Conservation (phyloP, 2,113 vertebrate genomes). For the crab-eating macaque (Macaca fascicularis) region T2T-MFA8v1.1 NC_088379.1:51810001-51810500, state of each 20-base stretch:
- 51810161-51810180: neutral
- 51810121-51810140: neutral
- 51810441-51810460: neutral
- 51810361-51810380: neutral
- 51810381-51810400: neutral
- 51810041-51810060: neutral
- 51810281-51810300: conserved; percentile 33
- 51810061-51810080: neutral
- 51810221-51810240: neutral
- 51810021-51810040: neutral
- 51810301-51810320: neutral
- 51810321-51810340: neutral
- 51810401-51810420: neutral
- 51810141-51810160: neutral
- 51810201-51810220: neutral
- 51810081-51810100: neutral
- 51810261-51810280: neutral
- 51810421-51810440: neutral
- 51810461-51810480: neutral
- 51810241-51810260: neutral
- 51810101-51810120: neutral
- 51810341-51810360: neutral
- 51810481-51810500: neutral
- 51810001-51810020: no score
- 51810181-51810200: neutral